Evolutionary conservation across 2,113 vertebrate species (phyloP).

Genomic region (Phaetusa simplex): DNA sequence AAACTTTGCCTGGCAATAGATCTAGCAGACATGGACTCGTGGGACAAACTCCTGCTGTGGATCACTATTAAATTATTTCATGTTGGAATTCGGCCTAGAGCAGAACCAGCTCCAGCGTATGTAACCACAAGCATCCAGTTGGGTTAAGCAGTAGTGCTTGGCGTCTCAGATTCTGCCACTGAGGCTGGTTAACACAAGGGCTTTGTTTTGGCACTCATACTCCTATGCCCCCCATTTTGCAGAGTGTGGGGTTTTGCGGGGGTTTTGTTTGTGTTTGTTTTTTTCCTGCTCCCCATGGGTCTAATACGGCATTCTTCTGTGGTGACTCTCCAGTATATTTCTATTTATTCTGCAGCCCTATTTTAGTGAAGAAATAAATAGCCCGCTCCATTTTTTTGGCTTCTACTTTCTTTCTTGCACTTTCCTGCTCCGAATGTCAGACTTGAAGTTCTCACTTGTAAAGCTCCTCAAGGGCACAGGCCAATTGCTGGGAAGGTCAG

Average conservation of each 20-base stretch:
- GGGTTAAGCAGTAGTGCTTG: neutral
- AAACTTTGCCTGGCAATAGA: neutral
- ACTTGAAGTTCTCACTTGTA: neutral
- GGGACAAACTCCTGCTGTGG: neutral
- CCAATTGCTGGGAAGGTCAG: neutral
- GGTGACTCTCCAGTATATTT: neutral
- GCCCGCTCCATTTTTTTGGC: neutral
- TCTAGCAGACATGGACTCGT: neutral
- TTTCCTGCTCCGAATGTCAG: neutral
- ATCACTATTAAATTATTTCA: neutral
- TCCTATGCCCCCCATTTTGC: neutral
- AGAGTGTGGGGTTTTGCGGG: neutral
- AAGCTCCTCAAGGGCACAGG: neutral
- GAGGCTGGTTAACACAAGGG: neutral
- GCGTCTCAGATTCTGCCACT: neutral
- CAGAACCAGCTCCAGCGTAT: neutral
- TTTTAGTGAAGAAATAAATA: conserved; percentile 11
- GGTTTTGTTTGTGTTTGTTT: neutral
- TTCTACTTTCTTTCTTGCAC: neutral
- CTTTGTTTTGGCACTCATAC: neutral
- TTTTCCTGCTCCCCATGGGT: neutral
- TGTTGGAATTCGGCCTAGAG: neutral
- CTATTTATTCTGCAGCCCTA: neutral
- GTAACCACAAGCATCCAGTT: neutral
- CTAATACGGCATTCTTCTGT: conserved; percentile 16